Evolutionary conservation across 2,113 vertebrate species (phyloP).

Genomic region (Callocephalon fimbriatum): DNA sequence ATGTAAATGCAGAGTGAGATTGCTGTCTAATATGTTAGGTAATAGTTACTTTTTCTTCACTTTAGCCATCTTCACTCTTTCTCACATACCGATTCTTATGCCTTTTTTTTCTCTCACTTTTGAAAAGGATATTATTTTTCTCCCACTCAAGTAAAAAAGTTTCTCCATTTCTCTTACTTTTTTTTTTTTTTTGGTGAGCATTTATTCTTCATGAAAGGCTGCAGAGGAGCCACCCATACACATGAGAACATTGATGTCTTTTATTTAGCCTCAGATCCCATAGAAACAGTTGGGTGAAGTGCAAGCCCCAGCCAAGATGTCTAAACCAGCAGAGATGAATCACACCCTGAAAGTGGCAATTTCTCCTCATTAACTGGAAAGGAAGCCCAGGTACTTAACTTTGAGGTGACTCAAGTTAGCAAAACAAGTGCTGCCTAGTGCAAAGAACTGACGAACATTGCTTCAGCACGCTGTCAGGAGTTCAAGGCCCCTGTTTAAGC

Average conservation of each 20-base stretch:
- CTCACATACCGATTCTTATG: background rate
- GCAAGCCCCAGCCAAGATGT: background rate
- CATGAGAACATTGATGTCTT: background rate
- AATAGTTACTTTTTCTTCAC: background rate
- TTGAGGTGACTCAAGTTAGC: background rate
- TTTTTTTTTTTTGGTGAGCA: background rate
- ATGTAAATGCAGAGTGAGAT: background rate
- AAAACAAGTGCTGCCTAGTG: background rate
- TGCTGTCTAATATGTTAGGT: background rate
- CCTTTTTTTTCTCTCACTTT: background rate
- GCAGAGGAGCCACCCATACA: background rate
- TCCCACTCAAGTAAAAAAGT: background rate
- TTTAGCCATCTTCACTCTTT: background rate
- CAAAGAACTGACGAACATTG: slow-evolving; percentile 3
- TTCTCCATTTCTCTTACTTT: background rate
- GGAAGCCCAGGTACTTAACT: background rate
- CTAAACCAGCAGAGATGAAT: slow-evolving; percentile 2
- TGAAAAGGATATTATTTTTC: background rate
- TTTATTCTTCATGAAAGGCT: background rate
- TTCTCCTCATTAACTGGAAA: slow-evolving; percentile 13
- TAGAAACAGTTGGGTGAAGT: background rate
- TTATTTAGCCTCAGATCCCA: background rate
- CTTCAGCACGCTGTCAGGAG: background rate
- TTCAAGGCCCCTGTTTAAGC: background rate
- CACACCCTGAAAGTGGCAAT: background rate